Evolutionary conservation across 1,140 invertebrate species (phyloP), one percentile per base, ranked within the genome.

Genomic region (Orussus abietinus): DNA sequence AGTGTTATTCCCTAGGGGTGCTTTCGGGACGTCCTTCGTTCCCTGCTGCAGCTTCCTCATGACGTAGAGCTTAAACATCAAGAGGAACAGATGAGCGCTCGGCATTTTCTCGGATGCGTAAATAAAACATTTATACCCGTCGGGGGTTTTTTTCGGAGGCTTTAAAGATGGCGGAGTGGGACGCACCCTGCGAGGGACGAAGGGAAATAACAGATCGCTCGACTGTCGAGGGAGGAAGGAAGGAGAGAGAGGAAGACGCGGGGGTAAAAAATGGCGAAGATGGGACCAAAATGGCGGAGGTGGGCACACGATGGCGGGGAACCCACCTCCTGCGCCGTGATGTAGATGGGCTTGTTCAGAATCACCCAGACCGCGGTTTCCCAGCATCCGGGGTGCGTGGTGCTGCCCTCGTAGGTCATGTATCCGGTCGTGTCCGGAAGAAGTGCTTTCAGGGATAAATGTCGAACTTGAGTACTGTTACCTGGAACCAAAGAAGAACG

Each of bases 381-480:
- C 85, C 90, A 91, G 70, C 90, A 92, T 14, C 88, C 89, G 3
- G 94, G 94, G 75, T 92, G 91, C 38, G 94, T 96, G 19, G 91
- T 90, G 32, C 91, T 95, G n/a, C 94, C 94, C 69, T 97, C 94
- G 70, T 97, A 97, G n/a, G 93, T 96, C 74, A 97, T 91, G 72
- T 92, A 97, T 53, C 90, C 84, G 48, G 85, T 82, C 3, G 92
- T 96, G 53, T 88, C 83, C 14, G 92, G 92, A 42, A 96, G 75
- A 15, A 97, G 72, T 30, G 82, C 85, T 55, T 82, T 81, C 45
- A 95, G 74, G 11, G 89, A 92, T 51, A 96, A 74, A 62, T 92
- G 84, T 53, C 84, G 80, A 45, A 95, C 86, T n/a, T 82, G 78
- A 31, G 80, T 85, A 38, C 80, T 83, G 57, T 83, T 81, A 45